Percentiles rank a stretch among this genome's conserved stretches.
Evolutionary conservation across 1,140 invertebrate species (phyloP).

Genomic region (Cryptotermes secundus): DNA sequence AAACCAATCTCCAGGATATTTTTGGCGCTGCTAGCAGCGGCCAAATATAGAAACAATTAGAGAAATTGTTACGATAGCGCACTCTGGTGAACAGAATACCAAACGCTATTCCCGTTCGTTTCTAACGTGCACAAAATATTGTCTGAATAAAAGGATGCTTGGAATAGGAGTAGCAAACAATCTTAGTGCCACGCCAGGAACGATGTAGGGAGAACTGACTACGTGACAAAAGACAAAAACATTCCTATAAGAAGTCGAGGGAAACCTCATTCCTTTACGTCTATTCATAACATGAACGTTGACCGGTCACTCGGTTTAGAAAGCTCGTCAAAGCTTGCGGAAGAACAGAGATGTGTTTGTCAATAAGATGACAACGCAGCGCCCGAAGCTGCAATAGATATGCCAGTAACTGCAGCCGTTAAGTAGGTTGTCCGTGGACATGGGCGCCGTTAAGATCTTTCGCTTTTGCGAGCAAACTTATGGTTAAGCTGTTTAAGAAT

Average conservation of each 20-base stretch:
- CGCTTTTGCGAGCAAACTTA: too few species aligned
- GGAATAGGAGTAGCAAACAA: not conserved
- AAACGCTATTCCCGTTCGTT: not conserved
- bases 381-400: too few species aligned
- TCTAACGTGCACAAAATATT: not conserved
- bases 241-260: not conserved
- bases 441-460: too few species aligned
- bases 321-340: not conserved
- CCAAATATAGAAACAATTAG: not conserved
- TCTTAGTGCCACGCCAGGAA: not conserved
- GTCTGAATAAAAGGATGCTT: not conserved
- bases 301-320: not conserved
- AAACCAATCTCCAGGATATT: not conserved
- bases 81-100: not conserved
- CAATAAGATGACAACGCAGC: too few species aligned
- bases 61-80: not conserved
- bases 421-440: too few species aligned
- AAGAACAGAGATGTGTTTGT: too few species aligned
- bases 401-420: too few species aligned
- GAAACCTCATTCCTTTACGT: not conserved
- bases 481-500: too few species aligned
- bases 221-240: slow-evolving; percentile 12
- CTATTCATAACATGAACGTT: not conserved
- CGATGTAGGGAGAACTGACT: not conserved
- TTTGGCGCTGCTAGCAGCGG: not conserved